Percentiles rank a stretch among this genome's conserved stretches.
These are phyloP conservation scores for Sminthurides aquaticus DNA, from an alignment of 2,888 invertebrate genomes.

Conservation along the genomic window DNA sequence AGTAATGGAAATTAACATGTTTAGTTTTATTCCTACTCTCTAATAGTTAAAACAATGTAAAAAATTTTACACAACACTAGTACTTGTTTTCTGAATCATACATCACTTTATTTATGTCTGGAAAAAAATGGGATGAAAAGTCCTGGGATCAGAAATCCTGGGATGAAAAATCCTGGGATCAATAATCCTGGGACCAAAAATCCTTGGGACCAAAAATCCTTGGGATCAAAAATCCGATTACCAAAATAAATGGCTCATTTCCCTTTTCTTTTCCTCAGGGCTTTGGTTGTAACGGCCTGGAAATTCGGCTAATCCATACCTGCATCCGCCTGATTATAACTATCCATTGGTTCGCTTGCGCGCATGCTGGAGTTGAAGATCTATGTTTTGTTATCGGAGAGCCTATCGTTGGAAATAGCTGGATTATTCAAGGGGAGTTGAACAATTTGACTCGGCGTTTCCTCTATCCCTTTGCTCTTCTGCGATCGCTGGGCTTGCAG, in stretches of 20 bases:
- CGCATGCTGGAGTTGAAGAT: conserved; percentile 16
- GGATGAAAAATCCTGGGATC: too few relatives aligned
- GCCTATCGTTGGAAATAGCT: conserved; percentile 12
- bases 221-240: too few relatives aligned
- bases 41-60: too few relatives aligned
- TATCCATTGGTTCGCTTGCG: conserved; percentile 24
- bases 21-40: too few relatives aligned
- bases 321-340: conserved; percentile 1
- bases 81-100: too few relatives aligned
- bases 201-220: too few relatives aligned
- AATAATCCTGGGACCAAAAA: too few relatives aligned
- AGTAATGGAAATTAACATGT: too few relatives aligned
- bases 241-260: not conserved
- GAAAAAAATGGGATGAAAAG: too few relatives aligned
- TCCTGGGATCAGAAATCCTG: too few relatives aligned
- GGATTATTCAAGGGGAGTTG: conserved; percentile 27
- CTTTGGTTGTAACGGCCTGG: conserved; percentile 12
- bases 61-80: too few relatives aligned
- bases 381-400: not conserved
- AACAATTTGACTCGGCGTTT: not conserved
- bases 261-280: conserved; percentile 4
- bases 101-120: too few relatives aligned
- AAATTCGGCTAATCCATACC: conserved; percentile 17
- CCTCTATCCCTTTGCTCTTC: not conserved
- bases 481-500: not conserved